Evolutionary conservation across 2,113 vertebrate genomes (phyloP).

Genomic region (Trochalopteron elliotii): DNA sequence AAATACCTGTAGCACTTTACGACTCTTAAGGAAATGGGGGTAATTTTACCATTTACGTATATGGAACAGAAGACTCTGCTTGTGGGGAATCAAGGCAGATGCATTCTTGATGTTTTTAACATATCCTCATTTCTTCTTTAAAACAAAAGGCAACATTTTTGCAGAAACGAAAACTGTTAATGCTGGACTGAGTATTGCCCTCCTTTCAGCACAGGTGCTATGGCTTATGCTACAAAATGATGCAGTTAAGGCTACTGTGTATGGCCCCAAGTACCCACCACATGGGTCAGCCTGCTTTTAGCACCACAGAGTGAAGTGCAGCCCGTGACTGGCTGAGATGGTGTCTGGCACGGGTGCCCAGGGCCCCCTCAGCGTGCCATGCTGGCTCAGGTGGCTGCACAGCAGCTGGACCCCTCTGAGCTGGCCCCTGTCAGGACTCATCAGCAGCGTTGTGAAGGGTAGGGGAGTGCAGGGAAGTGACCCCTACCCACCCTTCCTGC

Average conservation of each 20-base stretch:
- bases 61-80: background rate
- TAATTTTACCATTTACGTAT: background rate
- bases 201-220: background rate
- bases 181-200: background rate
- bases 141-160: background rate
- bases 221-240: background rate
- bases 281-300: background rate
- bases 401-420: rapidly evolving
- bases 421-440: background rate
- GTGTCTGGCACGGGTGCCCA: background rate
- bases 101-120: background rate
- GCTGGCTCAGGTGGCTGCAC: background rate
- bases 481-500: background rate
- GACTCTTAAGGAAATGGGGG: background rate
- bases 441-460: rapidly evolving
- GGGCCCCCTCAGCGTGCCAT: rapidly evolving
- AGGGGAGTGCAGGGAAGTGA: background rate
- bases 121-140: background rate
- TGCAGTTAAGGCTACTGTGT: background rate
- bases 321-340: background rate
- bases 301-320: background rate
- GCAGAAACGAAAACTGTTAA: background rate
- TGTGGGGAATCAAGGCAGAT: background rate
- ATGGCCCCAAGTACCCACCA: background rate
- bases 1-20: slow-evolving; percentile 1